Conservation (phyloP, 1,140 invertebrate genomes). For the Palaemon carinicauda region DNA sequence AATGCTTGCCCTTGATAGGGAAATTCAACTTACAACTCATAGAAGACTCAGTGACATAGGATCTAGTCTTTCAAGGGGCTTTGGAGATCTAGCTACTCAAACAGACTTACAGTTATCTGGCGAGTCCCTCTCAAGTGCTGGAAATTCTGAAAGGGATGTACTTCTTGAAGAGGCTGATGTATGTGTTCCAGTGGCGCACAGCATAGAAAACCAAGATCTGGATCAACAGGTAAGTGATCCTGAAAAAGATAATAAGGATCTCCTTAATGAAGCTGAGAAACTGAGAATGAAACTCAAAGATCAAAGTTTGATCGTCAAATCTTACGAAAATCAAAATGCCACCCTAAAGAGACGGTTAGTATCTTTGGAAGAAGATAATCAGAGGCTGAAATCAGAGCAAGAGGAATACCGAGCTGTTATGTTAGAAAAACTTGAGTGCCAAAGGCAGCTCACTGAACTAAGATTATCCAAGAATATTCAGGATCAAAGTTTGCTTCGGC, state of each 20-base stretch:
- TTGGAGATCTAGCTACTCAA: background rate
- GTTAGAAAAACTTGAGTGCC: too few species aligned
- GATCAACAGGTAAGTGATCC: background rate
- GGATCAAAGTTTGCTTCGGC: too few species aligned
- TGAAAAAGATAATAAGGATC: slow-evolving; percentile 34
- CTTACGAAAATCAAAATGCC: slow-evolving; percentile 29
- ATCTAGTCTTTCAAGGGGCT: background rate
- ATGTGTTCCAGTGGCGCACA: background rate
- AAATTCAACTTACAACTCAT: background rate
- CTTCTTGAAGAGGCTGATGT: background rate
- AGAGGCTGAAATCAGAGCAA: background rate
- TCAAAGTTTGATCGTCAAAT: slow-evolving; percentile 14
- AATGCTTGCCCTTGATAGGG: slow-evolving; percentile 16
- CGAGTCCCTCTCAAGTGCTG: background rate
- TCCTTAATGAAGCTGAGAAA: slow-evolving; percentile 9
- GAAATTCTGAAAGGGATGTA: background rate
- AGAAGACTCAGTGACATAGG: background rate
- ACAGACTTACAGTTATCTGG: background rate
- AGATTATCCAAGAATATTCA: too few species aligned
- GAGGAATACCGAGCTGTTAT: background rate
- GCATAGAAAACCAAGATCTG: background rate
- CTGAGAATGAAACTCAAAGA: slow-evolving; percentile 1
- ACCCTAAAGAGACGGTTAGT: background rate
- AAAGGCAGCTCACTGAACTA: too few species aligned
- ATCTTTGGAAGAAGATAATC: background rate